These are phyloP conservation scores for Acanthosepion esculentum DNA, from an alignment of 2,888 invertebrate genomes.

Conservation along the genomic window DNA sequence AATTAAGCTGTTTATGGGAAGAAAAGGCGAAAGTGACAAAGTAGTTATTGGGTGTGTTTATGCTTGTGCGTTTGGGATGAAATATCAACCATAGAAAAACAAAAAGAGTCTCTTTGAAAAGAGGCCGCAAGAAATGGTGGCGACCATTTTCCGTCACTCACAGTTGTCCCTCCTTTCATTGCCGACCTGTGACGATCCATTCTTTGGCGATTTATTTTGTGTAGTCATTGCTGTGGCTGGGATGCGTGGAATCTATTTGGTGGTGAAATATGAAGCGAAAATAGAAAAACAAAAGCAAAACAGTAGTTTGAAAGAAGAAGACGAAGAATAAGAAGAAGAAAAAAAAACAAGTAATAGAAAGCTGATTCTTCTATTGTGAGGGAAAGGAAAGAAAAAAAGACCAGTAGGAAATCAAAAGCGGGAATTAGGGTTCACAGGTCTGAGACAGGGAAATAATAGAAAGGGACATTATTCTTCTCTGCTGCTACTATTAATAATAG, in stretches of 20 bases:
- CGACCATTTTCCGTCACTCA: not conserved
- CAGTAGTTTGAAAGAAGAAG: not conserved
- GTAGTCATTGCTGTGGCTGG: not conserved
- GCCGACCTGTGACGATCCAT: conserved; percentile 21
- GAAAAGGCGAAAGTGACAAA: not conserved
- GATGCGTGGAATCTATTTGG: not conserved
- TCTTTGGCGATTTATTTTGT: conserved; percentile 33
- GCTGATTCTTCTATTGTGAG: too few relatives aligned
- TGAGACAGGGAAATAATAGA: too few relatives aligned
- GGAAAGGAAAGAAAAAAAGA: not conserved
- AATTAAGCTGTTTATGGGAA: not conserved
- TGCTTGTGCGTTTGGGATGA: not conserved
- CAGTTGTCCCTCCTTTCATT: not conserved
- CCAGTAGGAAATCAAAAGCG: not conserved
- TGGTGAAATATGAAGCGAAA: not conserved
- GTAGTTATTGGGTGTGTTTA: not conserved
- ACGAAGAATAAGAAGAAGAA: not conserved
- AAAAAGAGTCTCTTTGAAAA: not conserved
- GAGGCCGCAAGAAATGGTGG: not conserved
- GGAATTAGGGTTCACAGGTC: too few relatives aligned
- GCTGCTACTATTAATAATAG: too few relatives aligned
- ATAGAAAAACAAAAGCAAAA: not conserved
- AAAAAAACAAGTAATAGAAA: not conserved
- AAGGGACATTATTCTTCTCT: not conserved
- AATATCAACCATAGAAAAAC: not conserved